Evolutionary conservation across 2,113 vertebrate species (phyloP), one percentile per base, ranked within the genome.

Genomic region (Pyxicephalus adspersus): DNA sequence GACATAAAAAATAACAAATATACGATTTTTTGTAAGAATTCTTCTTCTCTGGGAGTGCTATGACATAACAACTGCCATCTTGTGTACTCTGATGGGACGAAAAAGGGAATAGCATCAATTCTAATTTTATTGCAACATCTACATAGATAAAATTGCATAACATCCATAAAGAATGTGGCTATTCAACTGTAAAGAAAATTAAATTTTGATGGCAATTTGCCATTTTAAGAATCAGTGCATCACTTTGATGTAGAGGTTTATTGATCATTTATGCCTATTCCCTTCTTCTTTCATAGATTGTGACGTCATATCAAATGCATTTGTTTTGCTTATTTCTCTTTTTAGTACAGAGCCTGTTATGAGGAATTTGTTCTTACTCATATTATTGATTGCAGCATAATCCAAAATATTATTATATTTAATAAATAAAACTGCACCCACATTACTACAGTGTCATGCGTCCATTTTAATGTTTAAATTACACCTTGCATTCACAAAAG

Each of bases 61-160:
- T 78, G 77, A 67, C 55, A 51, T 79, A 70, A 70, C 65, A 79
- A 79, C 77, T 79, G 77, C 65, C 77, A 79, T 79, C 77, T 79
- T 79, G 77, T 67, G 52, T 68, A 23, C 65, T 60, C 64, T 79
- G 57, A 79, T 26, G 76, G 34, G 50, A 79, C 26, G 77, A 70
- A 79, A 34, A 79, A 79, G 77, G 54, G 54, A 67, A 79, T 68
- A 50, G 31, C 65, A 13, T 79, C 23, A 64, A 64, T n/a, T 64
- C 25, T 65, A 78, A 78, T 55, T 58, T 52, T 67, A 57, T 18
- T n/a, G 23, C 50, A 50, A 68, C 26, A 73, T 58, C 52, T 58
- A 31, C 25, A 58, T 67, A 54, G 38, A 54, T 65, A 50, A 51
- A 77, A 50, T 77, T 17, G 64, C 26, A 34, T 22, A 77, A 52